These are phyloP conservation scores for Macrotus californicus DNA, from an alignment of 2,113 vertebrate genomes.

Conservation along the genomic window DNA sequence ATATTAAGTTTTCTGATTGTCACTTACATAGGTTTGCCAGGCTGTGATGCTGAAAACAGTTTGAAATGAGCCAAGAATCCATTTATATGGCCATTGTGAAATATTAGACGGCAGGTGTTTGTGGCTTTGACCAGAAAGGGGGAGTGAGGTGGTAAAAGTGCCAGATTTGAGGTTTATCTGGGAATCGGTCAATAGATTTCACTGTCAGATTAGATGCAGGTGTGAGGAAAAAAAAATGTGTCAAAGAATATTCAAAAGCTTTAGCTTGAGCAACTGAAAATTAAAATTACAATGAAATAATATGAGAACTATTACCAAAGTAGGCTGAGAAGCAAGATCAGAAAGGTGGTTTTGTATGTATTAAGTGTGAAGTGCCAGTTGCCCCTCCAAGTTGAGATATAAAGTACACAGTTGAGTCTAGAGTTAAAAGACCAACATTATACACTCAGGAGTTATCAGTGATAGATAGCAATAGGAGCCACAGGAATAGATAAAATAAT, in stretches of 20 bases:
- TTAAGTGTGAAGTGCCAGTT: conserved; percentile 20
- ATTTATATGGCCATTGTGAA: neutral
- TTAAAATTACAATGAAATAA: neutral
- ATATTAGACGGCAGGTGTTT: neutral
- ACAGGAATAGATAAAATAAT: neutral
- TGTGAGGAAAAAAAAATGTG: neutral
- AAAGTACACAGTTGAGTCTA: neutral
- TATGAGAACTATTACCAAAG: conserved; percentile 32
- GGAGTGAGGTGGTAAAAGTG: neutral
- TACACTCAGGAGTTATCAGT: neutral
- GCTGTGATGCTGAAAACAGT: neutral
- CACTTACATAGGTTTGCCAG: neutral
- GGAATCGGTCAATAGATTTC: neutral
- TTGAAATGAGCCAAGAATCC: neutral
- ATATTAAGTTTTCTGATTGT: neutral
- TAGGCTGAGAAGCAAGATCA: neutral
- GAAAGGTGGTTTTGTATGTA: conserved; percentile 6
- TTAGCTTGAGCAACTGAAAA: neutral
- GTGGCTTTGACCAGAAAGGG: neutral
- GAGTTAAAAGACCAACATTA: neutral
- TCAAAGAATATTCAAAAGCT: neutral
- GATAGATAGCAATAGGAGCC: neutral
- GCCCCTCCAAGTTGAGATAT: neutral
- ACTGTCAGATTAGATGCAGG: neutral
- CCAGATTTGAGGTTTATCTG: neutral